Conservation (phyloP, 1,140 invertebrate genomes). For the Colletes gigas region DNA sequence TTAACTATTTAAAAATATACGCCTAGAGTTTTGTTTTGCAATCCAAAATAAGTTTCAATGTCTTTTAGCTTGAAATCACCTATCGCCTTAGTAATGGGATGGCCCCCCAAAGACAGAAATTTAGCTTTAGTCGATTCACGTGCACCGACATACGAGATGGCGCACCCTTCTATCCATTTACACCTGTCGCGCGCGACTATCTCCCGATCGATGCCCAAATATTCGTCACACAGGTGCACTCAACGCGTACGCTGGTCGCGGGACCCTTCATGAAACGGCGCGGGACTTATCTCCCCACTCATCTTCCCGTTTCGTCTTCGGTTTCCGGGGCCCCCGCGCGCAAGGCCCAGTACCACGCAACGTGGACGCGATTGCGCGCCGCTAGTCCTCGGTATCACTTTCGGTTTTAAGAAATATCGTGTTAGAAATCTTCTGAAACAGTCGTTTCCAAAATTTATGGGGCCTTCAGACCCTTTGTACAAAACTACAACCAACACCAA, state of each 20-base stretch:
- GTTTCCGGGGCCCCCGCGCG: not conserved
- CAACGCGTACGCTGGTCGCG: not conserved
- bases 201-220: not conserved
- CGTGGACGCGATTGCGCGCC: not conserved
- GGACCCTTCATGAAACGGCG: not conserved
- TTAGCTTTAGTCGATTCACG: not conserved
- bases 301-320: conserved; percentile 11
- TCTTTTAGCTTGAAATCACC: too few relatives aligned
- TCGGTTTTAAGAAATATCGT: conserved; percentile 61
- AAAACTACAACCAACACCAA: too few relatives aligned
- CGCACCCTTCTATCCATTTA: not conserved
- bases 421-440: too few relatives aligned
- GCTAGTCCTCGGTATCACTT: conserved; percentile 66
- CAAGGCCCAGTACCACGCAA: conserved; percentile 16
- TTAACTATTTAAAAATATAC: too few relatives aligned
- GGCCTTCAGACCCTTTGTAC: too few relatives aligned
- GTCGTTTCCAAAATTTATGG: too few relatives aligned
- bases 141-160: not conserved
- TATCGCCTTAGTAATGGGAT: too few relatives aligned
- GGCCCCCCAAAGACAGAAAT: not conserved
- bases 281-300: conserved; percentile 5
- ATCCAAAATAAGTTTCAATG: too few relatives aligned
- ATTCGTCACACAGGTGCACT: conserved; percentile 30
- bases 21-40: too few relatives aligned
- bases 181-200: conserved; percentile 27